Evolutionary conservation across 30 jellyfish, hydroid and myxozoan species (phyloP).

Genomic region (Nemopilema nomurai): DNA sequence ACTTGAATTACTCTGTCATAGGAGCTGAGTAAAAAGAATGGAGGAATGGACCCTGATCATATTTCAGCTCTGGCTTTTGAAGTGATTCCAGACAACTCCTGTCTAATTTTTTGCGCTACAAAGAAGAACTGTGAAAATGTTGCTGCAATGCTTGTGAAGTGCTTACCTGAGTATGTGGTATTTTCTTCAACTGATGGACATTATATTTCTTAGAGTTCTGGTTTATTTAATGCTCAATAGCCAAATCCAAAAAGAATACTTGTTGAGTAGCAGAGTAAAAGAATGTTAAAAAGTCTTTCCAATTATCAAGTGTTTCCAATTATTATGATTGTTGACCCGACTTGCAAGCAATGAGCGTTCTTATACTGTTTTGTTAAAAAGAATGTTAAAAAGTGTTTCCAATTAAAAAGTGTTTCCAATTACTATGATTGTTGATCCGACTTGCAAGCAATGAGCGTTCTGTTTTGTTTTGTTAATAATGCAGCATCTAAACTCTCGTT

Average conservation of each 20-base stretch:
- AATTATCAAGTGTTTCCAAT: too few relatives aligned
- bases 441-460: neutral
- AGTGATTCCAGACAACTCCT: constrained; percentile 87
- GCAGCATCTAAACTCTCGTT: neutral
- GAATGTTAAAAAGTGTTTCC: too few relatives aligned
- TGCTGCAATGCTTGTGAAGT: constrained; percentile 66
- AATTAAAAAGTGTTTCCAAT: too few relatives aligned
- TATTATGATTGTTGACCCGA: too few relatives aligned
- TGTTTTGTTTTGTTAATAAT: too few relatives aligned
- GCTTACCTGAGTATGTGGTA: constrained; percentile 71
- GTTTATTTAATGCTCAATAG: too few relatives aligned
- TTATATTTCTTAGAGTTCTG: neutral
- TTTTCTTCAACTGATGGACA: neutral
- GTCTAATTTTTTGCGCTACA: constrained; percentile 95
- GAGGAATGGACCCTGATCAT: constrained; percentile 74
- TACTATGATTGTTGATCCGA: too few relatives aligned
- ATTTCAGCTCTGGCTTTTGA: constrained; percentile 79
- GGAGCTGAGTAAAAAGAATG: neutral
- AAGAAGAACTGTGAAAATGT: constrained; percentile 94
- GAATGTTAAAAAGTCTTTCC: too few relatives aligned
- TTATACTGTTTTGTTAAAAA: too few relatives aligned
- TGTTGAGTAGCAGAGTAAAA: too few relatives aligned
- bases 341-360: neutral
- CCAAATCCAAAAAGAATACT: too few relatives aligned
- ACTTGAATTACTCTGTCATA: neutral